Evolutionary conservation across 2,797 vertebrate genomes (phyloP).

Genomic region (Alectoris magna): DNA sequence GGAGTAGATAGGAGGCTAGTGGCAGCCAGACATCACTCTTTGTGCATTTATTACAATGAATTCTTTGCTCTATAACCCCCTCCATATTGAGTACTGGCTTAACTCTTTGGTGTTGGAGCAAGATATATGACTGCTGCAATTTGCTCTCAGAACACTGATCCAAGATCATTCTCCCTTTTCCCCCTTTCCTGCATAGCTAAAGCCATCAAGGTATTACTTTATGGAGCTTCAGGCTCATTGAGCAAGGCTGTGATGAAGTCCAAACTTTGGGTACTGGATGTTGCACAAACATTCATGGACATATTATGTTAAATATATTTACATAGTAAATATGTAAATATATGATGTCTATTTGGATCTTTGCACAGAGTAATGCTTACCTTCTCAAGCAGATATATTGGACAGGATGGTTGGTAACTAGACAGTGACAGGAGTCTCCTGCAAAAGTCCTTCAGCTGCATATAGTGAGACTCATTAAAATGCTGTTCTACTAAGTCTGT

Average conservation of each 20-base stretch:
- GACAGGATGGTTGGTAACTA: too few species aligned
- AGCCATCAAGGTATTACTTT: not conserved
- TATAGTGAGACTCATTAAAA: not conserved
- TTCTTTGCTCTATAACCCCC: not conserved
- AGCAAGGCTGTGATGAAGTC: not conserved
- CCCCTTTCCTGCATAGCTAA: not conserved
- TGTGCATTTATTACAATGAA: not conserved
- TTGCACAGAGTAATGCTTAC: not conserved
- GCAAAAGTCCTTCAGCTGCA: not conserved
- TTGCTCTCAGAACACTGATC: not conserved
- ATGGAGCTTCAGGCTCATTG: not conserved
- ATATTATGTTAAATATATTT: not conserved
- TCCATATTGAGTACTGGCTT: not conserved
- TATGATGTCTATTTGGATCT: not conserved
- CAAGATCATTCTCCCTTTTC: not conserved
- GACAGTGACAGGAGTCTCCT: not conserved
- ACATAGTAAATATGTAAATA: not conserved
- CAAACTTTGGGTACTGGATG: not conserved
- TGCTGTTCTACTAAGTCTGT: not conserved
- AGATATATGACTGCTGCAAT: not conserved
- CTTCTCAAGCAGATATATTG: not conserved
- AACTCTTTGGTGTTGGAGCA: not conserved
- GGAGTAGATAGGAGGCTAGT: not conserved
- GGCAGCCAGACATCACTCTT: fast-evolving
- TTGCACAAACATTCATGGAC: not conserved